Evolutionary conservation across 2,797 vertebrate species (phyloP), one percentile per base, ranked within the genome.

Genomic region (Phoxinus dragarum): DNA sequence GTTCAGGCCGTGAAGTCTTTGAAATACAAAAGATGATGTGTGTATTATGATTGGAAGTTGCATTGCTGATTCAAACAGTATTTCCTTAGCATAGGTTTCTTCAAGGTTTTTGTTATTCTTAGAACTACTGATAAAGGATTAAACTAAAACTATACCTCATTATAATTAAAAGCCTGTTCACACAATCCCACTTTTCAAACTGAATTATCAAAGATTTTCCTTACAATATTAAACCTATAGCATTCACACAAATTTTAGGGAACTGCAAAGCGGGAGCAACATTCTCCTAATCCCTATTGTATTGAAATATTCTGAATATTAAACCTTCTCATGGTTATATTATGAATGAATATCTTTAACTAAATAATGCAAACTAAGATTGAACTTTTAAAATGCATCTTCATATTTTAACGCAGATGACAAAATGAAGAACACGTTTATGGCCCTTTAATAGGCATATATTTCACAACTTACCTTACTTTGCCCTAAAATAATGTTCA

Each of bases 1-100:
- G 92, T 88, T 90, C 93, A 72, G 89, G 87, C 86, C 88, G 90
- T 10, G 88, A 73, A 75, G 31, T 88, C 94, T 95, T 90, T 76
- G 6, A 73, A 71, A 76, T 12, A n/a, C 80, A 23, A 80, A 27
- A 78, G 7, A 19, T 31, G 12, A n/a, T 21, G 19, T 27, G 11
- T 40, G 9, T 44, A 42, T 72, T 67, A 36, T 64, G 17, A 49
- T 38, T 36, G 7, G n/a, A 47, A 36, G 7, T 36, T 54, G 44
- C 34, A 67, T 67, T 64, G 14, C 42, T 36, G 12, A 42, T 61
- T 82, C 17, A 72, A 40, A 9, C 6, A 34, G 64, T 6, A 67
- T 67, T 19, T 42, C 1, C 38, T 77, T 42, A 59, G 75, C 17
- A 54, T 12, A 12, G 4, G 1, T 64, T 82, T 54, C 5, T 31